phyloP scores from a whole-genome alignment of 2,113 vertebrate species.

The Anser brachyrhynchus region DNA sequence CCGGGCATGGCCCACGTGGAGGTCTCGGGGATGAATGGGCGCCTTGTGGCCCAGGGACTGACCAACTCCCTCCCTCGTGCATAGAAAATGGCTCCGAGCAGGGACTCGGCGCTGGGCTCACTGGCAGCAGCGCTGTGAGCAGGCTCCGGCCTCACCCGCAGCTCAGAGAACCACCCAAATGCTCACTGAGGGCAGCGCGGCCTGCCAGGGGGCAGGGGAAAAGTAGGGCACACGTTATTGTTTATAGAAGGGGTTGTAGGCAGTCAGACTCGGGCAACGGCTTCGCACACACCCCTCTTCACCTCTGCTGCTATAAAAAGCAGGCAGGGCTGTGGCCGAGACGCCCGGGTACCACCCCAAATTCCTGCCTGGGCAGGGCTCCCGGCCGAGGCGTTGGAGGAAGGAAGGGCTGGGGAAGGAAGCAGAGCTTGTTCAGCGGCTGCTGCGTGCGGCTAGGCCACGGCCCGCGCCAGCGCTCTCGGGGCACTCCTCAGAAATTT shows the following conservation, averaged over 20 bases:
- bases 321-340: neutral
- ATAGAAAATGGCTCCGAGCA: neutral
- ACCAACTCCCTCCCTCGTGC: too few relatives aligned
- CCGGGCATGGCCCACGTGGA: accelerated
- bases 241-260: neutral
- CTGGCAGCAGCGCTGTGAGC: accelerated
- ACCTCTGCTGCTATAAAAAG: neutral
- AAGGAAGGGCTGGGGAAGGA: neutral
- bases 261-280: neutral
- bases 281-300: neutral
- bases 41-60: neutral
- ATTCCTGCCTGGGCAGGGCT: neutral
- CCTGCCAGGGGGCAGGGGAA: neutral
- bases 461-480: accelerated
- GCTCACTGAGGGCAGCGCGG: accelerated
- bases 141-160: neutral
- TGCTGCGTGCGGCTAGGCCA: neutral
- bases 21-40: accelerated
- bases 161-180: accelerated
- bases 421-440: neutral
- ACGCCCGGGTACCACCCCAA: neutral
- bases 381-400: accelerated
- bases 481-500: neutral
- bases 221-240: accelerated
- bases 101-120: neutral